Conservation (phyloP, 2,888 invertebrate species). For the Acanthoscelides obtectus region DNA sequence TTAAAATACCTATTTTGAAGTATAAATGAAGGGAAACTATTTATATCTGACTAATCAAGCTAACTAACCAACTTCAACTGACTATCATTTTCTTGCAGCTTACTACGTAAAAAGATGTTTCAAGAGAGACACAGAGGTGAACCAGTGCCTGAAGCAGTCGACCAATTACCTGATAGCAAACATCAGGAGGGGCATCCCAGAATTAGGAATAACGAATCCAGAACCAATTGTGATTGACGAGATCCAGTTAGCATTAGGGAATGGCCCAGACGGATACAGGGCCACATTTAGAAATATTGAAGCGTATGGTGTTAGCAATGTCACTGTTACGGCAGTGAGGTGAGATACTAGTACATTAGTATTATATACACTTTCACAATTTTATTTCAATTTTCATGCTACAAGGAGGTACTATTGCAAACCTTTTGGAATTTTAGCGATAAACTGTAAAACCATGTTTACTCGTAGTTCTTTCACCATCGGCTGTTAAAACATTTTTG, state of each 20-base stretch:
- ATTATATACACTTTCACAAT: no score
- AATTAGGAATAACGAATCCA: slow-evolving; percentile 65
- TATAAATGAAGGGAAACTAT: no score
- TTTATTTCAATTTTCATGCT: no score
- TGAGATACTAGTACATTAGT: no score
- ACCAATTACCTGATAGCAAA: slow-evolving; percentile 70
- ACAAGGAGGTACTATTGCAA: no score
- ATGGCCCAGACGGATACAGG: slow-evolving; percentile 77
- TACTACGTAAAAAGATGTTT: slow-evolving; percentile 73
- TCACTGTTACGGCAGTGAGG: slow-evolving; percentile 76
- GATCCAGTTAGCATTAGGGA: slow-evolving; percentile 72
- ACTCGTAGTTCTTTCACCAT: no score
- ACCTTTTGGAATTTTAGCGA: no score
- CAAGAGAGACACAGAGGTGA: slow-evolving; percentile 64
- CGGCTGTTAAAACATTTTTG: no score
- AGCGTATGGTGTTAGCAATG: slow-evolving; percentile 75
- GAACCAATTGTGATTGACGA: slow-evolving; percentile 82
- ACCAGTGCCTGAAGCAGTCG: slow-evolving; percentile 67
- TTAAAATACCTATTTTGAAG: no score
- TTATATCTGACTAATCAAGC: no score
- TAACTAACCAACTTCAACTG: no score
- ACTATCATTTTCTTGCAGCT: slow-evolving; percentile 8
- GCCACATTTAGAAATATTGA: slow-evolving; percentile 76
- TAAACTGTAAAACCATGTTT: no score
- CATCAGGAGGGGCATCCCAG: slow-evolving; percentile 70